phyloP scores from a whole-genome alignment of 2,888 invertebrate genomes.

The Conops quadrifasciatus region DNA sequence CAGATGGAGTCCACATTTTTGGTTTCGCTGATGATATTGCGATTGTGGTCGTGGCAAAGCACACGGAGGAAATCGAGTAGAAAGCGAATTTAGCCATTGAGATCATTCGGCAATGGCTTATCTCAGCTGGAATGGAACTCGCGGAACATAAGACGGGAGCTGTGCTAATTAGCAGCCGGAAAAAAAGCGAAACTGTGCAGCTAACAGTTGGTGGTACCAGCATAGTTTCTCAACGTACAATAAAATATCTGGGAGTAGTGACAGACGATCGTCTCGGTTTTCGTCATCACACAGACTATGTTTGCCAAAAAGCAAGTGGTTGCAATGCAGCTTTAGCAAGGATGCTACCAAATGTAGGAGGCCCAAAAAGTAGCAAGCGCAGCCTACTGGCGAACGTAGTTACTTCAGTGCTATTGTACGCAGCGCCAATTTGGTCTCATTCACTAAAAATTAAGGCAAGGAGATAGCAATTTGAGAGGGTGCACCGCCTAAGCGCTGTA shows the following conservation, averaged over 20 bases:
- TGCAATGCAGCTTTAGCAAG: conserved; percentile 7
- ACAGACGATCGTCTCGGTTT: conserved; percentile 14
- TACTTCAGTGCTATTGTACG: conserved; percentile 18
- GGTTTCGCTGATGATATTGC: conserved; percentile 7
- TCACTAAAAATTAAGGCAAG: neutral
- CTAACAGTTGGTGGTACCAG: neutral
- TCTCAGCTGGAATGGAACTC: neutral
- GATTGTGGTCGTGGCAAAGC: conserved; percentile 5
- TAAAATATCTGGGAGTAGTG: conserved; percentile 22
- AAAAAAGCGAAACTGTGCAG: neutral
- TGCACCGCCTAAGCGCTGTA: conserved; percentile 1
- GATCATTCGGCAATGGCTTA: neutral
- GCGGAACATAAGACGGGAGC: conserved; percentile 22
- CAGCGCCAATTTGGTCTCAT: conserved; percentile 16
- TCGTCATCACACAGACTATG: conserved; percentile 9
- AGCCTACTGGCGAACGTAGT: neutral
- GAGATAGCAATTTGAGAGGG: neutral
- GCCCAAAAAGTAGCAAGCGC: conserved; percentile 16
- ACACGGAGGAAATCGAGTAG: neutral
- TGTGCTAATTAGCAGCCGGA: conserved; percentile 22
- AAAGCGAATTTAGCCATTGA: neutral
- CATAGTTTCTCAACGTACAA: neutral
- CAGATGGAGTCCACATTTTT: neutral
- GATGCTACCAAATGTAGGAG: conserved; percentile 13
- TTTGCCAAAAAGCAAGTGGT: conserved; percentile 7